phyloP scores from a whole-genome alignment of 2,888 invertebrate genomes.

The Agonum fuliginosum region DNA sequence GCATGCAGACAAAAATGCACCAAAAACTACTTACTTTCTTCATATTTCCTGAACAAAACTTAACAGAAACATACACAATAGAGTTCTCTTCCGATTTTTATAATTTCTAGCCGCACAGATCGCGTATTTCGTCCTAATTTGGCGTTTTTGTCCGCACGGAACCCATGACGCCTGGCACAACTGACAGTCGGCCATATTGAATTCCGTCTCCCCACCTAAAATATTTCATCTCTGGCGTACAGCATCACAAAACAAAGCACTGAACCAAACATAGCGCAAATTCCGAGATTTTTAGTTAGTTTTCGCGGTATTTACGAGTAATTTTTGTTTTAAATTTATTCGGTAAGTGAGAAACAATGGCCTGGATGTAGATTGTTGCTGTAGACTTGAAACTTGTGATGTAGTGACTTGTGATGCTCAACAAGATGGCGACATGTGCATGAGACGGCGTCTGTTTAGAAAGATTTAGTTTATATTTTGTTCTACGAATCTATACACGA shows the following conservation, averaged over 20 bases:
- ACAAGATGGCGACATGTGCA: slow-evolving; percentile 47
- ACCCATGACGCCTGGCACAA: slow-evolving; percentile 1
- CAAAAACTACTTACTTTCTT: slow-evolving; percentile 52
- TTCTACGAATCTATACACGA: not conserved
- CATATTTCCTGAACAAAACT: slow-evolving; percentile 13
- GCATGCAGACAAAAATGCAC: slow-evolving; percentile 40
- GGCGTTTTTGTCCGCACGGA: slow-evolving; percentile 15
- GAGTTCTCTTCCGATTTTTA: not conserved
- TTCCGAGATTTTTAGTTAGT: slow-evolving; percentile 57
- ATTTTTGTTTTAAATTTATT: slow-evolving; percentile 56
- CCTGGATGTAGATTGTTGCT: slow-evolving; percentile 42
- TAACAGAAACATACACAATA: not conserved
- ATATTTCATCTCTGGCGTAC: slow-evolving; percentile 54
- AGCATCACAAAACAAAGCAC: slow-evolving; percentile 54
- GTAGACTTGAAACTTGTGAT: slow-evolving; percentile 53
- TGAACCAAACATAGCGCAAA: slow-evolving; percentile 45
- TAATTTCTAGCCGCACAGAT: not conserved
- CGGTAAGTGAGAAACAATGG: slow-evolving; percentile 45
- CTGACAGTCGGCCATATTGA: slow-evolving; percentile 57
- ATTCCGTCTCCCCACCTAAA: slow-evolving; percentile 48
- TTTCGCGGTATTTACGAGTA: slow-evolving; percentile 48
- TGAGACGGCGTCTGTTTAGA: slow-evolving; percentile 32
- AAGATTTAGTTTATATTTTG: slow-evolving; percentile 17
- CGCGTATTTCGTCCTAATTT: not conserved
- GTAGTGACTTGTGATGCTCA: slow-evolving; percentile 54